Conservation (phyloP, 2,113 vertebrate species). For the Phoxinus phoxinus region DNA sequence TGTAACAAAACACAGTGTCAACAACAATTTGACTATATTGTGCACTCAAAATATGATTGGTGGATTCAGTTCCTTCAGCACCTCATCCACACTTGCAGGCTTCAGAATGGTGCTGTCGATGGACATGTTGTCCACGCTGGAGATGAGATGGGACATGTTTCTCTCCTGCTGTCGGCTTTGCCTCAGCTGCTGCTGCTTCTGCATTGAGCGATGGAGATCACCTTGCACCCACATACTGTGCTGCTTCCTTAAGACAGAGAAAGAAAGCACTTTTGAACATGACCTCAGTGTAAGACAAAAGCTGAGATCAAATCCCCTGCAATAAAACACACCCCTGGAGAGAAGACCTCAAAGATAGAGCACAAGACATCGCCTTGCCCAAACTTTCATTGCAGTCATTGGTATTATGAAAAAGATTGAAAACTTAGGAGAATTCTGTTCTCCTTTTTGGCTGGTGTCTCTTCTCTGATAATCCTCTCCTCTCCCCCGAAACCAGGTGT, state of each 20-base stretch:
- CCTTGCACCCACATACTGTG: slow-evolving; percentile 87
- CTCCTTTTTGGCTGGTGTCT: too few relatives aligned
- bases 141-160: slow-evolving; percentile 79
- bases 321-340: too few relatives aligned
- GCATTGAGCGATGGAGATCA: slow-evolving; percentile 82
- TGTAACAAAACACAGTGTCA: slow-evolving; percentile 13
- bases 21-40: background rate
- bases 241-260: slow-evolving; percentile 80
- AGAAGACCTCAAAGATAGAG: too few relatives aligned
- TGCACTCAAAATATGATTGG: background rate
- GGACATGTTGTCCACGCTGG: slow-evolving; percentile 84
- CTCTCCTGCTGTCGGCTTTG: slow-evolving; percentile 58
- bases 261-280: background rate
- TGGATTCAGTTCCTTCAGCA: slow-evolving; percentile 46
- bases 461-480: too few relatives aligned
- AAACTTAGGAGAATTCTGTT: too few relatives aligned
- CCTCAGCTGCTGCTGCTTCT: slow-evolving; percentile 72
- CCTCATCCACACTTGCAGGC: slow-evolving; percentile 81
- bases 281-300: background rate
- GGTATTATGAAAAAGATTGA: too few relatives aligned
- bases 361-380: too few relatives aligned
- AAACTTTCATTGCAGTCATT: too few relatives aligned
- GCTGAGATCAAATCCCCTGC: too few relatives aligned
- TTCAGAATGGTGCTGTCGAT: slow-evolving; percentile 77
- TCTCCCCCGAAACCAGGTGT: too few relatives aligned